These are phyloP conservation scores for Dinocampus coccinellae DNA, from an alignment of 2,888 invertebrate species.

Conservation along the genomic window DNA sequence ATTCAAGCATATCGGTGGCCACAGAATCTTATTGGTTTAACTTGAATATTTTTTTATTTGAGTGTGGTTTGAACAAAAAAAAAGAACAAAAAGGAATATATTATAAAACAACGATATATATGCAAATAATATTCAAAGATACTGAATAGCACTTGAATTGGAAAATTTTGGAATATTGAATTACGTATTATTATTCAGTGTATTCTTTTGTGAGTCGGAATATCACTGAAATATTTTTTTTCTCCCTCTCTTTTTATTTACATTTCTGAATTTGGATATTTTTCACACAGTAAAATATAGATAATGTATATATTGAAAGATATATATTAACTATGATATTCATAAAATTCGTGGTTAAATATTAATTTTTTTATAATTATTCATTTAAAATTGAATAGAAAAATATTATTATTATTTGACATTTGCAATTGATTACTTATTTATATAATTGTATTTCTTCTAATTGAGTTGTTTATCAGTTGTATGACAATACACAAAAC, in stretches of 20 bases:
- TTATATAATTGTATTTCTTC: neutral
- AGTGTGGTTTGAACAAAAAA: no score
- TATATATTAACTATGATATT: constrained; percentile 51
- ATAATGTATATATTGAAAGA: constrained; percentile 49
- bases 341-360: constrained; percentile 50
- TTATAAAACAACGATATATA: no score
- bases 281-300: constrained; percentile 27
- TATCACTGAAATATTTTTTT: neutral
- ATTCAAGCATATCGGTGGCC: no score
- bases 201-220: neutral
- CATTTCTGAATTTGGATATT: neutral
- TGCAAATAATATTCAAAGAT: neutral
- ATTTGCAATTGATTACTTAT: neutral
- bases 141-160: neutral
- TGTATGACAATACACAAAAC: neutral
- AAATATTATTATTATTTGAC: neutral
- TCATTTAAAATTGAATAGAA: constrained; percentile 36
- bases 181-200: neutral
- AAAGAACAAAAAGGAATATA: no score
- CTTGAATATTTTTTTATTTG: no score
- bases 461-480: neutral
- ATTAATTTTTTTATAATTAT: constrained; percentile 50
- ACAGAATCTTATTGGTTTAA: no score
- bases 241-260: neutral
- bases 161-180: no score